Evolutionary conservation across 2,888 invertebrate species (phyloP), one percentile per base, ranked within the genome.

Genomic region (Polyploca ridens): DNA sequence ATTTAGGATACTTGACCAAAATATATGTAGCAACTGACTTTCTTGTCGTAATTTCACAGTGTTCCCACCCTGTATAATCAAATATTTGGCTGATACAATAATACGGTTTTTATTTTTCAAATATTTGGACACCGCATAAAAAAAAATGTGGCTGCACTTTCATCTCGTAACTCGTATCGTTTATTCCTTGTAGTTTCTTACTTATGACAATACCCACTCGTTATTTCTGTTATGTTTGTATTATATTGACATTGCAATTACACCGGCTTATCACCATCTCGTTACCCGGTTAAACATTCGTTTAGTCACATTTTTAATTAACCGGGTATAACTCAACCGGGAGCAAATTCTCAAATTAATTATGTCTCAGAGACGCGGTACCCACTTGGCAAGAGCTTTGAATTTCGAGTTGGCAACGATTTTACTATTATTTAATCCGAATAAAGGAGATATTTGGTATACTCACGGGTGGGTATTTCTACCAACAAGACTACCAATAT

Each of bases 371-470:
- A 61, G 70, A 66, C 64, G 68, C n/a, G 69, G 63, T 70, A 72
- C 74, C 68, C 79, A 78, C 81, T 86, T 86, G 87, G 87, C 85
- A 77, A 66, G 65, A 63, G 71, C 71, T 72, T 77, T 66, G 81
- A 78, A 83, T 84, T 81, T 79, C 72, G 67, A 83, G 73, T 86
- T 87, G 87, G 86, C 87, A 87, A 85, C 83, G 83, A 82, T 85
- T 86, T 86, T 85, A 82, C 84, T 84, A 82, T 85, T 86, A 86
- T 86, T 86, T 86, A 85, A 85, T 84, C 84, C 74, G 67, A 75
- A 75, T 70, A 62, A 68, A 38, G 62, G 62, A 46, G 54, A 49
- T n/a, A 62, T 61, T 14, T 6, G 63, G 63, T 58, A 44, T 58
- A 61, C 10, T 19, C 62, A 35, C 58, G 57, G 62, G 57, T 19